Evolutionary conservation across 2,113 vertebrate species (phyloP).

Genomic region (Neoarius graeffei): DNA sequence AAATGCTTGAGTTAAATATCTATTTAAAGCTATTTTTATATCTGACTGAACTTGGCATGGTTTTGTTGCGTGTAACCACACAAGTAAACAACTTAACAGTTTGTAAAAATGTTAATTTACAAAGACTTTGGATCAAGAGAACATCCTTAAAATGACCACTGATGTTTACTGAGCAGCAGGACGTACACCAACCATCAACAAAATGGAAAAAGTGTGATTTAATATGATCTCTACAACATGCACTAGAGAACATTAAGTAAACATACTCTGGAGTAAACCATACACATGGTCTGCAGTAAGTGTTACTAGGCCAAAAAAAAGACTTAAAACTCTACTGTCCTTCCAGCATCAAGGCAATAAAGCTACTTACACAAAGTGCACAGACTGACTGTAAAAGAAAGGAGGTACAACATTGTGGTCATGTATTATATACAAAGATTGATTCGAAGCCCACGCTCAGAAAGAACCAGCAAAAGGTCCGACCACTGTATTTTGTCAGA

Average conservation of each 20-base stretch:
- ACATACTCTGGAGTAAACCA: background rate
- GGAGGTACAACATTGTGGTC: background rate
- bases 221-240: background rate
- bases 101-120: background rate
- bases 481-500: slow-evolving; percentile 12
- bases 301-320: background rate
- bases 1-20: background rate
- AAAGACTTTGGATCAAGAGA: background rate
- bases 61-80: slow-evolving; percentile 1
- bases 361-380: background rate
- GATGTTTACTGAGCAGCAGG: background rate
- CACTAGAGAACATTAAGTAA: background rate
- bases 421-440: background rate
- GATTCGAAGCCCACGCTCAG: background rate
- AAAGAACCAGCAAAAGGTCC: background rate
- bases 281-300: background rate
- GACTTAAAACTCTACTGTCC: background rate
- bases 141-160: background rate
- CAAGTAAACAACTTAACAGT: no score
- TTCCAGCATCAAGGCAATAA: background rate
- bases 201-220: background rate
- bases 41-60: background rate
- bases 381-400: background rate
- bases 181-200: background rate
- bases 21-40: background rate